Evolutionary conservation across 23 tunicate species (phyloP), one percentile per base, ranked within the genome.

Genomic region (Pegea sp.): DNA sequence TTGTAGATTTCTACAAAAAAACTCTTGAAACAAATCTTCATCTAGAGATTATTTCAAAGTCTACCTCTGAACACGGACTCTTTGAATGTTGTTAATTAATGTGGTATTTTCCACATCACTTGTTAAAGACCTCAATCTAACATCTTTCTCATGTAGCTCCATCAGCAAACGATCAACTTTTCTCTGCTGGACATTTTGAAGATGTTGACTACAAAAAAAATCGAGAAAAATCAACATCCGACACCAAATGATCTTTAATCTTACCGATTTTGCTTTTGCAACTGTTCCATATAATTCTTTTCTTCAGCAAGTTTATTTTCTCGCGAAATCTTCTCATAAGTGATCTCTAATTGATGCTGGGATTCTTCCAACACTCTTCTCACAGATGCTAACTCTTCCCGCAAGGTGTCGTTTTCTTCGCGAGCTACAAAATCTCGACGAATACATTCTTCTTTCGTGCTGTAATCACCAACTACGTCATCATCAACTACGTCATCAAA

Each of bases 81-180:
- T 71, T 5, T 77, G 49, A 51, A 6, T 67, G 11, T 77, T 70
- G 27, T 68, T 71, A 2, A 67, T 30, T 26, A 49, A 48, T n/a
- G 49, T 49, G 54, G 31, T 61, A 23, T 70, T 49, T 29, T 80
- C 93, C 32, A 59, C 64, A 19, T 80, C 80, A 56, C 63, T 31
- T 16, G 75, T 51, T n/a, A 84, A 29, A 6, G 50, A 7, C 22
- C 49, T 56, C 22, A 84, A 64, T 18, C 95, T 51, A 26, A 63
- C 68, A 48, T 84, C 70, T 74, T 84, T 84, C 58, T 84, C 95
- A 26, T 67, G 66, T 48, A 84, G 44, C 57, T 84, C 95, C 26
- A 73, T 58, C 59, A 67, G 51, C 65, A 84, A 31, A 29, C 95
- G 56, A n/a, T 84, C 69, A 62, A 84, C 60, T 28, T 84, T 62